Evolutionary conservation across 2,888 invertebrate genomes (phyloP).

Genomic region (Diaprepes abbreviatus): DNA sequence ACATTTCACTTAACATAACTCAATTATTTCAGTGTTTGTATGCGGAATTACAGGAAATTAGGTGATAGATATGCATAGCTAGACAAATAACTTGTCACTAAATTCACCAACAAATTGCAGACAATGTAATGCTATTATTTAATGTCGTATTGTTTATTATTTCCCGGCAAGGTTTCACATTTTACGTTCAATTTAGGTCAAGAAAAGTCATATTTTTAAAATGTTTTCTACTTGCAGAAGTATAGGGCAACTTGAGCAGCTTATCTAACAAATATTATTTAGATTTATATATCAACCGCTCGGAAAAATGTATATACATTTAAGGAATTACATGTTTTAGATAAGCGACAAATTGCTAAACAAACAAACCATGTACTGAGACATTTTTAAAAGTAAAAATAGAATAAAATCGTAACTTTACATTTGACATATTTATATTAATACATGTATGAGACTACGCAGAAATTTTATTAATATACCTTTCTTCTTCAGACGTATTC

Average conservation of each 20-base stretch:
- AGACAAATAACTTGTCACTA: conserved; percentile 25
- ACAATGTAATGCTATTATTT: conserved; percentile 12
- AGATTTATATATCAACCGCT: conserved; percentile 19
- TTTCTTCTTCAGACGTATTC: too few species aligned
- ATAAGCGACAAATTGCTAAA: not conserved
- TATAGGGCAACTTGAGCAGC: conserved; percentile 1
- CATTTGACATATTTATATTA: too few species aligned
- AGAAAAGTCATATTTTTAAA: conserved; percentile 32
- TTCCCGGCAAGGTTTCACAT: conserved; percentile 9
- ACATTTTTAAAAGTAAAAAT: too few species aligned
- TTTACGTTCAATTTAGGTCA: conserved; percentile 28
- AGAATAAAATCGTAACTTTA: too few species aligned
- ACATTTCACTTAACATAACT: conserved; percentile 46
- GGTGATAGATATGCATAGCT: conserved; percentile 24
- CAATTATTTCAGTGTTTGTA: conserved; percentile 32
- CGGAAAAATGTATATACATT: conserved; percentile 10
- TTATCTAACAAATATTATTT: conserved; percentile 28
- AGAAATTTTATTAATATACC: too few species aligned
- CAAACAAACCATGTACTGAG: too few species aligned
- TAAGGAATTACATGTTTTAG: conserved; percentile 10
- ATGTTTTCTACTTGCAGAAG: conserved; percentile 18
- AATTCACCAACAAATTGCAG: conserved; percentile 16
- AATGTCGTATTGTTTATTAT: conserved; percentile 13
- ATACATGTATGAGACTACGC: too few species aligned
- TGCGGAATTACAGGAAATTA: conserved; percentile 25